Evolutionary conservation across 2,113 vertebrate genomes (phyloP).

Genomic region (Prionailurus viverrinus): DNA sequence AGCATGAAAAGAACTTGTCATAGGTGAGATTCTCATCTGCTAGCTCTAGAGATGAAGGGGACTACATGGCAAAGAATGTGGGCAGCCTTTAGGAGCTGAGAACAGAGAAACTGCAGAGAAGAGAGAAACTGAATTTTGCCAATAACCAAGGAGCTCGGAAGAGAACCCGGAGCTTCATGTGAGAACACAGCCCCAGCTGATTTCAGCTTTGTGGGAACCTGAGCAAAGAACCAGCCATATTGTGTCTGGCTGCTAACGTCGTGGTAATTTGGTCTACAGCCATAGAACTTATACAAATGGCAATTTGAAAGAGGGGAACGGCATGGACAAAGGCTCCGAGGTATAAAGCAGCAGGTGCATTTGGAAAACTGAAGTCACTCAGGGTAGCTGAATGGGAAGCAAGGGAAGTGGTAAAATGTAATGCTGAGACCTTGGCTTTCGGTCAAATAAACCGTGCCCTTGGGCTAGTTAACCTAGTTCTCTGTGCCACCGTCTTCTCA

Average conservation of each 20-base stretch:
- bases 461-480: not conserved
- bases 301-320: not conserved
- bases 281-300: not conserved
- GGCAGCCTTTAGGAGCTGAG: not conserved
- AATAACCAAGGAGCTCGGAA: not conserved
- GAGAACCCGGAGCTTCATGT: rapidly evolving
- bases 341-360: not conserved
- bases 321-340: not conserved
- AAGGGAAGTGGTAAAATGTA: not conserved
- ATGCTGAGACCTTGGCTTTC: not conserved
- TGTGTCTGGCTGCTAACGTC: not conserved
- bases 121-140: not conserved
- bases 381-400: not conserved
- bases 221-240: not conserved
- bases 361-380: not conserved
- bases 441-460: not conserved
- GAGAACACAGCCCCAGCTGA: not conserved
- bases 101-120: not conserved
- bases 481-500: not conserved
- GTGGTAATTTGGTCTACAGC: not conserved
- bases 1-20: not conserved
- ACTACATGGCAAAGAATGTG: not conserved
- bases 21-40: not conserved
- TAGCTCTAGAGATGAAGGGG: not conserved
- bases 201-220: not conserved